Evolutionary conservation across 1,140 invertebrate genomes (phyloP).

Genomic region (Drosophila jambulina): DNA sequence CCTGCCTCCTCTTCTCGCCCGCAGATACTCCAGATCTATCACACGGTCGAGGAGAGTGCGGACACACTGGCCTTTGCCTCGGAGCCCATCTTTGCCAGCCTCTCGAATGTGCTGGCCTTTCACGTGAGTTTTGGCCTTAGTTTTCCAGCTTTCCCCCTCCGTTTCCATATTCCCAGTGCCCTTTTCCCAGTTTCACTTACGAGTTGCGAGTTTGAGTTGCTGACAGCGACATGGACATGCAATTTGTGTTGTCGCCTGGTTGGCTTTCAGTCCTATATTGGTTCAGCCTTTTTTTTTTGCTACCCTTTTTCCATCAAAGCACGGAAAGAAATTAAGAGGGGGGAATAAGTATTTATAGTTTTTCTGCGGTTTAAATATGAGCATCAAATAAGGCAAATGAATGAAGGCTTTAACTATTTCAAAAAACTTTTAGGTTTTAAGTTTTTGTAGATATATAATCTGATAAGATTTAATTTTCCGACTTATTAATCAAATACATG

Average conservation of each 20-base stretch:
- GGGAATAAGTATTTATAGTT: background rate
- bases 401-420: background rate
- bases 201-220: conserved; percentile 31
- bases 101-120: conserved; percentile 94
- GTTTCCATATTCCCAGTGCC: background rate
- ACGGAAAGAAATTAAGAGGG: background rate
- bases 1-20: conserved; percentile 23
- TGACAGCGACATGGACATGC: conserved; percentile 57
- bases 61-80: conserved; percentile 96
- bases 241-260: conserved; percentile 54
- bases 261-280: conserved; percentile 29
- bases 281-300: conserved; percentile 11
- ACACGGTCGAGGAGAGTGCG: conserved; percentile 91
- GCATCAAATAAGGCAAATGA: too few relatives aligned
- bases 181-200: conserved; percentile 17
- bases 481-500: too few relatives aligned
- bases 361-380: too few relatives aligned
- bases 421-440: background rate
- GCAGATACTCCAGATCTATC: conserved; percentile 90
- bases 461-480: too few relatives aligned
- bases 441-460: too few relatives aligned
- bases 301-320: background rate
- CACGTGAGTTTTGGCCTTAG: conserved; percentile 86
- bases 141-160: conserved; percentile 21
- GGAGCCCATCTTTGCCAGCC: conserved; percentile 94